Evolutionary conservation across 23 tunicate genomes (phyloP).

Genomic region (Corella eumyota): DNA sequence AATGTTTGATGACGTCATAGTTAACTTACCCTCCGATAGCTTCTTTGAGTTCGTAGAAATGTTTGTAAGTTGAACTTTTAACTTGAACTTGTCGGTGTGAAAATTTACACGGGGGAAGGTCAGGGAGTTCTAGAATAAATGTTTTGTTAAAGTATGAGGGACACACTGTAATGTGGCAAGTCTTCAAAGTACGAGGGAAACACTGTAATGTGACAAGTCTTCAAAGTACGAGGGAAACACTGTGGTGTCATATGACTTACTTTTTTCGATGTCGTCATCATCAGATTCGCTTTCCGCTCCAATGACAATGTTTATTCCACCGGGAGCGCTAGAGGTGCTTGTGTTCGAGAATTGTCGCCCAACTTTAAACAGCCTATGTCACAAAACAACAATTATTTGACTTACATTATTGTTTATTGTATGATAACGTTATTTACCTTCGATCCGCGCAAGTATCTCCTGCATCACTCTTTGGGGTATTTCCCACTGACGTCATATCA

Average conservation of each 20-base stretch:
- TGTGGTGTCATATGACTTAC: too few relatives aligned
- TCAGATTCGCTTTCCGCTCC: constrained; percentile 39
- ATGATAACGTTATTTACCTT: constrained; percentile 1
- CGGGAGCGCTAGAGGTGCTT: constrained; percentile 55
- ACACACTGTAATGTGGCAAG: too few relatives aligned
- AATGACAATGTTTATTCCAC: constrained; percentile 47
- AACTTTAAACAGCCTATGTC: constrained; percentile 26
- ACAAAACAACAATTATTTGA: not conserved
- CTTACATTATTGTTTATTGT: not conserved
- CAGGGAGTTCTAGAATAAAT: constrained; percentile 28
- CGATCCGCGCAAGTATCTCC: constrained; percentile 19
- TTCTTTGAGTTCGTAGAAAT: constrained; percentile 82
- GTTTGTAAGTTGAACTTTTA: constrained; percentile 68
- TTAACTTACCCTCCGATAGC: constrained; percentile 67
- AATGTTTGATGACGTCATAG: not conserved
- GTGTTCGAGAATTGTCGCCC: constrained; percentile 60
- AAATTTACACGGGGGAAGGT: constrained; percentile 40
- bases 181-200: too few relatives aligned
- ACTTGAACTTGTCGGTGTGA: constrained; percentile 48
- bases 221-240: too few relatives aligned
- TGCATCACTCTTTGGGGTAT: constrained; percentile 19
- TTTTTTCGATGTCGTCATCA: constrained; percentile 52
- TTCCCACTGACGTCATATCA: too few relatives aligned
- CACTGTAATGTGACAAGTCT: too few relatives aligned
- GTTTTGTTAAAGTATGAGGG: not conserved